Evolutionary conservation across 2,113 vertebrate species (phyloP).

Genomic region (Nothoprocta perdicaria): DNA sequence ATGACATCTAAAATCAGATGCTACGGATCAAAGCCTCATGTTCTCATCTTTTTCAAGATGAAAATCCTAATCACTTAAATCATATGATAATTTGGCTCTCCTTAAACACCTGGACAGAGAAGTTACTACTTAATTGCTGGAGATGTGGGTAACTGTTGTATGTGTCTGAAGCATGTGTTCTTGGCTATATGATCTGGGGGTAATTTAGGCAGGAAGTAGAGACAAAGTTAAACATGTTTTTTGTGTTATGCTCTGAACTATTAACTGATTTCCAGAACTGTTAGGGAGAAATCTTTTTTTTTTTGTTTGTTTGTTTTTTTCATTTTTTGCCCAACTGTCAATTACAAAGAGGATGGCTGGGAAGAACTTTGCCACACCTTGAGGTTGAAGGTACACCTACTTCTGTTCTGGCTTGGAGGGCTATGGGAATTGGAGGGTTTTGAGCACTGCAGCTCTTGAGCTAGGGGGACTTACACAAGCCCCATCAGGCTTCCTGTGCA

Average conservation of each 20-base stretch:
- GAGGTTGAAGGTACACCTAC: neutral
- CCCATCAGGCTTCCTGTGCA: too few species aligned
- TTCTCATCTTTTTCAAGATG: neutral
- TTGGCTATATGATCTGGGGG: neutral
- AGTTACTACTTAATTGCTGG: neutral
- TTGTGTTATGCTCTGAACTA: too few species aligned
- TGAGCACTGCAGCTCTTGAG: neutral
- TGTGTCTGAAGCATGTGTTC: neutral
- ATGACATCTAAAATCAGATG: neutral
- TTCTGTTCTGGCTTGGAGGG: neutral
- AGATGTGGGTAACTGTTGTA: neutral
- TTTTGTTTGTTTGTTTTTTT: too few species aligned
- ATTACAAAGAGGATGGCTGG: too few species aligned
- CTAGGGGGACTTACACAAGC: neutral
- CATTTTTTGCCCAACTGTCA: neutral
- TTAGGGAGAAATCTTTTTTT: neutral
- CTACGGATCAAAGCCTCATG: neutral
- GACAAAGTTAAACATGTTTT: neutral
- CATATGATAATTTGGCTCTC: neutral
- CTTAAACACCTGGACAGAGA: neutral
- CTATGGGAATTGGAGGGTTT: neutral
- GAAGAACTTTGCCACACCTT: neutral
- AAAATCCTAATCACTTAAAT: neutral
- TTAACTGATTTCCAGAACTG: neutral
- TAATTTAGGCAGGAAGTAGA: neutral